phyloP scores from a whole-genome alignment of 2,888 invertebrate genomes.

The Cantharis lateralis region DNA sequence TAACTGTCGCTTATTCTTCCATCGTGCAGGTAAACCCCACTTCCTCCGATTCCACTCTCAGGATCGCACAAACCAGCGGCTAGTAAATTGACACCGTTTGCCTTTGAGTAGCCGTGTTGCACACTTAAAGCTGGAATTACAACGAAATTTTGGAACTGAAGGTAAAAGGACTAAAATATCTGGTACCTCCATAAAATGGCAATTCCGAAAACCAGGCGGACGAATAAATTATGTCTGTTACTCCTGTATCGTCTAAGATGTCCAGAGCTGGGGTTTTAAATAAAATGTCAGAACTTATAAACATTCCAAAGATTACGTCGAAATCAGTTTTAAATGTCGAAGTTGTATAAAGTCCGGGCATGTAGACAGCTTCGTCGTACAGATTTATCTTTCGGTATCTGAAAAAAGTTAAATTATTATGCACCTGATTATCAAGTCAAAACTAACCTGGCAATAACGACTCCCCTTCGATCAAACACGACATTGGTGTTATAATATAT shows the following conservation, averaged over 20 bases:
- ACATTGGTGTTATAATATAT: slow-evolving; percentile 76
- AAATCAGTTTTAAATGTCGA: slow-evolving; percentile 73
- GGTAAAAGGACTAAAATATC: background rate
- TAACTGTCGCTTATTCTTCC: slow-evolving; percentile 34
- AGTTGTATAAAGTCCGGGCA: slow-evolving; percentile 60
- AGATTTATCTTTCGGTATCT: slow-evolving; percentile 52
- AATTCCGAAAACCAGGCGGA: slow-evolving; percentile 83
- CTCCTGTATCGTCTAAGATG: slow-evolving; percentile 35
- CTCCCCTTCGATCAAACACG: slow-evolving; percentile 73
- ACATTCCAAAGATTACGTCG: slow-evolving; percentile 77
- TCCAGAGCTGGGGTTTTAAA: slow-evolving; percentile 72
- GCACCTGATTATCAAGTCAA: background rate
- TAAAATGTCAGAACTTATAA: slow-evolving; percentile 82
- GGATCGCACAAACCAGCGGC: slow-evolving; percentile 38
- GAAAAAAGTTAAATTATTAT: background rate
- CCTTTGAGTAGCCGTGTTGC: slow-evolving; percentile 42
- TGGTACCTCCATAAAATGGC: slow-evolving; percentile 72
- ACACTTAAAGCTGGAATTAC: slow-evolving; percentile 4
- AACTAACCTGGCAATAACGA: slow-evolving; percentile 69
- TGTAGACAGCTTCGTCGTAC: slow-evolving; percentile 55
- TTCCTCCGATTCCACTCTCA: slow-evolving; percentile 34
- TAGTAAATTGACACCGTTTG: slow-evolving; percentile 39
- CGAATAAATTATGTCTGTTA: slow-evolving; percentile 68
- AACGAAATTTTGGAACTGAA: background rate
- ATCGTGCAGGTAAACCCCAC: slow-evolving; percentile 38